Percentiles rank a stretch among this genome's conserved stretches.
phyloP scores from a whole-genome alignment of 2,113 vertebrate genomes.

The Empidonax alnorum region DNA sequence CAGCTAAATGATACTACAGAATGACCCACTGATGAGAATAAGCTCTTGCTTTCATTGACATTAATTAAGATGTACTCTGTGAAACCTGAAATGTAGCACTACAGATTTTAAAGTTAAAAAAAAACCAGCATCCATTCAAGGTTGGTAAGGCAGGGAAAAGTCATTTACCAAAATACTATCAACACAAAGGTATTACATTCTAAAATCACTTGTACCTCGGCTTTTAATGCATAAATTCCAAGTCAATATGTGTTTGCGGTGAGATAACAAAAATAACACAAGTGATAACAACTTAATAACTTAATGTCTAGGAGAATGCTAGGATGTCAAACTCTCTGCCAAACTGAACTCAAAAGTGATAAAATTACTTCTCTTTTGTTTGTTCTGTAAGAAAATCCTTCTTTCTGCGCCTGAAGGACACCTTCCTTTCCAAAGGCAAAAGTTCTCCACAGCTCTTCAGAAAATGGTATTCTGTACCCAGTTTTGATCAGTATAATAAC shows the following conservation, averaged over 20 bases:
- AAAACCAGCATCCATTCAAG: background rate
- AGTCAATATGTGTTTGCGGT: background rate
- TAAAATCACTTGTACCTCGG: background rate
- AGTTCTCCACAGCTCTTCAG: background rate
- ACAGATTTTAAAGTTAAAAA: background rate
- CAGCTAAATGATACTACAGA: background rate
- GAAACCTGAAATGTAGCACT: background rate
- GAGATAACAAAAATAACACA: background rate
- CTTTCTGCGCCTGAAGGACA: conserved; percentile 4
- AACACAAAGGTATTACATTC: background rate
- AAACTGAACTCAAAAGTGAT: background rate
- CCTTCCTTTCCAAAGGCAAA: background rate
- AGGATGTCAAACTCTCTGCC: background rate
- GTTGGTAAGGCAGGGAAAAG: background rate
- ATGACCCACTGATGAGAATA: conserved; percentile 14
- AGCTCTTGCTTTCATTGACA: background rate
- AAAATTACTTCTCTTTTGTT: background rate
- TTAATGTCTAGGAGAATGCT: background rate
- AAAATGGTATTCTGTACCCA: background rate
- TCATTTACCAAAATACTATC: background rate
- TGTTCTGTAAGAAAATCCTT: background rate
- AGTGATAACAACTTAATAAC: background rate
- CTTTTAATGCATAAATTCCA: background rate
- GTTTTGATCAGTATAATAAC: conserved; percentile 23
- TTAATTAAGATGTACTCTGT: conserved; percentile 5